Percentiles rank a stretch among this genome's conserved stretches.
Conservation (phyloP, 2,113 vertebrate genomes). For the Bambusicola thoracicus region DNA sequence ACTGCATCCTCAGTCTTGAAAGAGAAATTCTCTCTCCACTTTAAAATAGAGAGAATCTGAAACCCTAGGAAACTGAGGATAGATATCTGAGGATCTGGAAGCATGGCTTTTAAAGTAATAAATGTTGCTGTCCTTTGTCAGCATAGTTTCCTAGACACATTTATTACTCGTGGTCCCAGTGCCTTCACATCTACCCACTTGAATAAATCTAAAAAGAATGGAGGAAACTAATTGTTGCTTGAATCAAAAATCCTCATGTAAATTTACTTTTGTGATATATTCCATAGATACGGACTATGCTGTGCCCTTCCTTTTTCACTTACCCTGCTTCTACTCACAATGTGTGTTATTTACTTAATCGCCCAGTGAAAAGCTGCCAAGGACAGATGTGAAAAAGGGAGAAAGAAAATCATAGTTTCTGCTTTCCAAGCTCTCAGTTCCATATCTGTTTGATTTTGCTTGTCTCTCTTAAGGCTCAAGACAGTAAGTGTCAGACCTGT, state of each 20-base stretch:
- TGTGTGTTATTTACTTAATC: slow-evolving; percentile 38
- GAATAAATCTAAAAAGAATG: slow-evolving; percentile 45
- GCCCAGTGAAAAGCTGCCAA: slow-evolving; percentile 17
- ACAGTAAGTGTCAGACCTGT: neutral
- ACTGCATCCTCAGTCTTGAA: neutral
- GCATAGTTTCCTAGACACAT: neutral
- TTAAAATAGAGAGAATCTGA: neutral
- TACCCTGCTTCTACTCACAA: neutral
- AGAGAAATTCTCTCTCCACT: neutral
- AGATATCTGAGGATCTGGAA: neutral
- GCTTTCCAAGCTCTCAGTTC: neutral
- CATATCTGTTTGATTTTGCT: slow-evolving; percentile 48
- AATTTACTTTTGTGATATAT: slow-evolving; percentile 31
- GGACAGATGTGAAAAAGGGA: slow-evolving; percentile 34
- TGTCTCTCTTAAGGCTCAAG: slow-evolving; percentile 31
- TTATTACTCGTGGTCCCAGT: slow-evolving; percentile 2
- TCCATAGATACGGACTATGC: neutral
- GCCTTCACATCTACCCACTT: slow-evolving; percentile 48
- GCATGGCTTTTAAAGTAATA: slow-evolving; percentile 7
- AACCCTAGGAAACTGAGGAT: neutral
- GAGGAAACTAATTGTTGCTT: slow-evolving; percentile 44
- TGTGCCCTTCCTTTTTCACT: neutral
- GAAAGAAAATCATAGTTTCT: slow-evolving; percentile 20
- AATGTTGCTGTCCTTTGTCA: slow-evolving; percentile 13
- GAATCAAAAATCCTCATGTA: slow-evolving; percentile 39